These are phyloP conservation scores for Brachyptera putata DNA, from an alignment of 2,888 invertebrate species.

Conservation along the genomic window DNA sequence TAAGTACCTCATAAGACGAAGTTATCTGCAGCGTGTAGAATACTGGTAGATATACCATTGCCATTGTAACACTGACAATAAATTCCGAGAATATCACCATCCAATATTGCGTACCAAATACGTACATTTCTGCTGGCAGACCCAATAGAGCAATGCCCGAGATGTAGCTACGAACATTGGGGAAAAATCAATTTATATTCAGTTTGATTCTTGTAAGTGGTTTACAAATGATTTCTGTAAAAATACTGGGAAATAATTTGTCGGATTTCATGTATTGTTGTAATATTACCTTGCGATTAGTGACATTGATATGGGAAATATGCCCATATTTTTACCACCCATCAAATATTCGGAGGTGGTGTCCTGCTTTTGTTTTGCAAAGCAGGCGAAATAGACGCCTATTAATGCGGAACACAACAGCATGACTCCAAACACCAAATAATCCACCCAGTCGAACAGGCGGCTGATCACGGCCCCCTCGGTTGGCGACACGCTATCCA, in stretches of 20 bases:
- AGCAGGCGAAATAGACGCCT: slow-evolving; percentile 68
- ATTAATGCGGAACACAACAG: slow-evolving; percentile 60
- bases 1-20: no score
- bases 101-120: slow-evolving; percentile 70
- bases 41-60: slow-evolving; percentile 63
- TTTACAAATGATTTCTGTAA: no score
- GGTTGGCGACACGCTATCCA: no score
- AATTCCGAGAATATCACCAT: slow-evolving; percentile 60
- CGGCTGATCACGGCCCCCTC: no score
- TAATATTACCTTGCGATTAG: slow-evolving; percentile 70
- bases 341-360: slow-evolving; percentile 68
- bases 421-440: slow-evolving; percentile 62
- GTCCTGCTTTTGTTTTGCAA: slow-evolving; percentile 61
- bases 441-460: slow-evolving; percentile 59
- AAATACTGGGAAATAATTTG: no score
- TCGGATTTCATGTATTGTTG: background rate
- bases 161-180: slow-evolving; percentile 72
- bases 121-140: slow-evolving; percentile 71
- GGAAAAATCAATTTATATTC: no score
- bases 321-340: slow-evolving; percentile 73
- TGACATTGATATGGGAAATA: slow-evolving; percentile 73
- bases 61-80: slow-evolving; percentile 63
- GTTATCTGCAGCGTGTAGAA: slow-evolving; percentile 53
- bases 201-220: no score
- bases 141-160: slow-evolving; percentile 70